phyloP scores from a whole-genome alignment of 2,113 vertebrate genomes.

The Syngnathoides biaculeatus region DNA sequence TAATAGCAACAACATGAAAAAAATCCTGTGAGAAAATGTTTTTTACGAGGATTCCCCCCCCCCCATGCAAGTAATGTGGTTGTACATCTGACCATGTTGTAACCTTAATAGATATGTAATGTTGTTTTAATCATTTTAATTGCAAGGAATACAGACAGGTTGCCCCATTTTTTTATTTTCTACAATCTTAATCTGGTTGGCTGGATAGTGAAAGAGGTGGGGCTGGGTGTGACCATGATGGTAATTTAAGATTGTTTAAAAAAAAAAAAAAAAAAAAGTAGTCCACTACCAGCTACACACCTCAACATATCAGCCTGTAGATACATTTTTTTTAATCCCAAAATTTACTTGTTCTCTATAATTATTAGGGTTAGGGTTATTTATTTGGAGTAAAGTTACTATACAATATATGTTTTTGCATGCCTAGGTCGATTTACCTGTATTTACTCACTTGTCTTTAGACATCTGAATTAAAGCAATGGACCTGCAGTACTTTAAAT shows the following conservation, averaged over 20 bases:
- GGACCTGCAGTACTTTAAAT: constrained; percentile 44
- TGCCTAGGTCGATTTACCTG: not conserved
- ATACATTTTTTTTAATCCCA: constrained; percentile 4
- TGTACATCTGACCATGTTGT: not conserved
- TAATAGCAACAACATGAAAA: not conserved
- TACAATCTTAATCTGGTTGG: constrained; percentile 27
- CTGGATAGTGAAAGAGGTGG: constrained; percentile 22
- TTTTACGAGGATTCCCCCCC: not conserved
- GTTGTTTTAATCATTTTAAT: not conserved
- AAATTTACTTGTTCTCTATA: not conserved
- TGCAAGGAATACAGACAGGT: not conserved
- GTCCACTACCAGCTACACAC: not conserved
- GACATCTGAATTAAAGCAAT: constrained; percentile 29
- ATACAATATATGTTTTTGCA: not conserved
- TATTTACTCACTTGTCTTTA: not conserved
- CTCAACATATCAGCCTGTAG: not conserved
- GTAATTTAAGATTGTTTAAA: constrained; percentile 15
- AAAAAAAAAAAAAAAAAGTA: not conserved
- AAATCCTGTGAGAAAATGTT: not conserved
- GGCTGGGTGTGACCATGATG: constrained; percentile 9
- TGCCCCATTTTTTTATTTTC: not conserved
- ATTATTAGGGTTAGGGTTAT: too few relatives aligned
- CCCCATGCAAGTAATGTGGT: not conserved
- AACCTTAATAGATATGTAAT: not conserved
- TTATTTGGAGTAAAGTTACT: not conserved